Percentiles rank a stretch among this genome's conserved stretches.
phyloP scores from a whole-genome alignment of 1,140 invertebrate species.

The Cephus cinctus region DNA sequence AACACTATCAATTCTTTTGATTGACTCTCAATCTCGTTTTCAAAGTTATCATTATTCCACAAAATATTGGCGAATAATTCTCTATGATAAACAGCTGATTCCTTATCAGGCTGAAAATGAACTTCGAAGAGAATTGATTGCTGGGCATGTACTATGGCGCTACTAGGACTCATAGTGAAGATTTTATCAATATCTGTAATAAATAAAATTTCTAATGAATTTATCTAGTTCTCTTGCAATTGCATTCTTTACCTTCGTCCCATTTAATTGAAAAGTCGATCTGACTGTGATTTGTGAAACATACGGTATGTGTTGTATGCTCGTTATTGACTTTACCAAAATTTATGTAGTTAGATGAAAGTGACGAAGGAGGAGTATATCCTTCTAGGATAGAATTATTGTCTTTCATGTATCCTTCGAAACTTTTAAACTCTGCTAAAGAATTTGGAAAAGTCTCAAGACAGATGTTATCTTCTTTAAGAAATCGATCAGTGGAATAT shows the following conservation, averaged over 20 bases:
- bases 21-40: constrained; percentile 10
- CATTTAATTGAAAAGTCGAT: constrained; percentile 26
- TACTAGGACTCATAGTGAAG: constrained; percentile 29
- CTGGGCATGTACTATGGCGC: constrained; percentile 11
- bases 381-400: constrained; percentile 3
- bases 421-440: constrained; percentile 16
- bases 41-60: not conserved
- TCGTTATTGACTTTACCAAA: constrained; percentile 24
- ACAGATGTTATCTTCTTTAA: constrained; percentile 1
- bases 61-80: constrained; percentile 1
- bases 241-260: constrained; percentile 28
- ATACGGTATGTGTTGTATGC: constrained; percentile 23
- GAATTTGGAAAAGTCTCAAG: constrained; percentile 13
- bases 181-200: constrained; percentile 23
- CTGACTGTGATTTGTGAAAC: constrained; percentile 31
- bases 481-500: constrained; percentile 8
- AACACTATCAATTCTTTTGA: constrained; percentile 20
- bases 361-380: constrained; percentile 20
- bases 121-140: constrained; percentile 34
- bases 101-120: constrained; percentile 26
- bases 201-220: not conserved
- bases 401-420: constrained; percentile 34
- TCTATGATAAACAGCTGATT: constrained; percentile 13
- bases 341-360: constrained; percentile 33
- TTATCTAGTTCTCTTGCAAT: not conserved